Evolutionary conservation across 2,113 vertebrate genomes (phyloP).

Genomic region (Psilopsiagon aymara): DNA sequence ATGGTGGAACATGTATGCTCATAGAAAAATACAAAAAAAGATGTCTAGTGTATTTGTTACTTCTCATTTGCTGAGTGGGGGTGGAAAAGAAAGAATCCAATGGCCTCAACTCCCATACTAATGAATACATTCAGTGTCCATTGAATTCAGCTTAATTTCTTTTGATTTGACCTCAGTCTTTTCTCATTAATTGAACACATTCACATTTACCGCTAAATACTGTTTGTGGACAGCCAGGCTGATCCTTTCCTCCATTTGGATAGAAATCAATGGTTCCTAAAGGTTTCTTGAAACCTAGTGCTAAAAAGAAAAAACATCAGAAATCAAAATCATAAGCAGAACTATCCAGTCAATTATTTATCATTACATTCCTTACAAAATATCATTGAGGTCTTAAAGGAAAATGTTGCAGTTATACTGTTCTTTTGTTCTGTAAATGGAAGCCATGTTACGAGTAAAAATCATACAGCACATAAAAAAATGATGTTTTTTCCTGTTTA

Average conservation of each 20-base stretch:
- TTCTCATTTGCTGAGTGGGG: not conserved
- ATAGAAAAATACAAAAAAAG: not conserved
- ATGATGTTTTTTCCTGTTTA: not conserved
- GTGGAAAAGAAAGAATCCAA: not conserved
- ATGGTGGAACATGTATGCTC: not conserved
- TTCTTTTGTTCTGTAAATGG: not conserved
- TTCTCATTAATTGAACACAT: not conserved
- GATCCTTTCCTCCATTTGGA: conserved; percentile 88
- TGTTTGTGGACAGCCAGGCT: conserved; percentile 89
- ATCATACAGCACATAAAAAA: not conserved
- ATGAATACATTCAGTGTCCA: not conserved
- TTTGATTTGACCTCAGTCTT: not conserved
- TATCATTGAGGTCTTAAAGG: not conserved
- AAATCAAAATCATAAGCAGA: not conserved
- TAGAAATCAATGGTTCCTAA: conserved; percentile 92
- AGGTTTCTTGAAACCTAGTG: conserved; percentile 80
- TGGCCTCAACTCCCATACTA: not conserved
- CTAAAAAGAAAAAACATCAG: conserved; percentile 41
- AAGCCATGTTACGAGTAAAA: not conserved
- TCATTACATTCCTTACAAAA: not conserved
- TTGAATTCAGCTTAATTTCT: not conserved
- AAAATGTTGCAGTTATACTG: not conserved
- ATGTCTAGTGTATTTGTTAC: not conserved
- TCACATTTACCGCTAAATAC: conserved; percentile 81
- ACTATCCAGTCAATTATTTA: not conserved